Evolutionary conservation across 2,888 invertebrate genomes (phyloP).

Genomic region (Thumatha senex): DNA sequence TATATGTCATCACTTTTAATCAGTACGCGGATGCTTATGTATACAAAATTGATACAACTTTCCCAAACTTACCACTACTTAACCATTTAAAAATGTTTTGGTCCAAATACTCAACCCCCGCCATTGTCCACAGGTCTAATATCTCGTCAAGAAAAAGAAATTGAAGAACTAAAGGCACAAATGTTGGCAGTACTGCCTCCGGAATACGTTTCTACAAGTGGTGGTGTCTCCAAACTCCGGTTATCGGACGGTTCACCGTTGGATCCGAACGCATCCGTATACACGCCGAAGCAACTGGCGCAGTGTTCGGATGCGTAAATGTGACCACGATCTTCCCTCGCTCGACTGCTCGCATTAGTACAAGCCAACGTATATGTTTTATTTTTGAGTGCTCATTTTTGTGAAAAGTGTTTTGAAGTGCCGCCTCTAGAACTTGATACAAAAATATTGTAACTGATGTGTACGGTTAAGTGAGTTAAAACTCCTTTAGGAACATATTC

Average conservation of each 20-base stretch:
- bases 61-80: too few relatives aligned
- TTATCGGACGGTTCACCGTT: slow-evolving; percentile 75
- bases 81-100: too few relatives aligned
- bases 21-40: too few relatives aligned
- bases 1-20: too few relatives aligned
- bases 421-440: too few relatives aligned
- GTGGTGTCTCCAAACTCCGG: slow-evolving; percentile 55
- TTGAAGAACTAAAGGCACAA: slow-evolving; percentile 96
- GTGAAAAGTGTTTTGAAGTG: too few relatives aligned
- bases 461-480: not conserved
- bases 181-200: slow-evolving; percentile 96
- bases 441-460: not conserved
- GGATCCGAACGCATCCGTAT: slow-evolving; percentile 96
- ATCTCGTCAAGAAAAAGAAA: slow-evolving; percentile 94
- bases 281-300: slow-evolving; percentile 89
- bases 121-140: slow-evolving; percentile 85
- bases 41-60: too few relatives aligned
- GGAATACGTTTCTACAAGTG: slow-evolving; percentile 66
- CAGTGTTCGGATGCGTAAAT: slow-evolving; percentile 67
- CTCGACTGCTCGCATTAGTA: too few relatives aligned
- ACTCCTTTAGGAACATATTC: not conserved
- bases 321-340: not conserved
- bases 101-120: too few relatives aligned
- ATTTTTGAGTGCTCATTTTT: too few relatives aligned
- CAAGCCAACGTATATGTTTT: too few relatives aligned